Evolutionary conservation across 2,888 invertebrate genomes (phyloP), one percentile per base, ranked within the genome.

Genomic region (Arge pagana): DNA sequence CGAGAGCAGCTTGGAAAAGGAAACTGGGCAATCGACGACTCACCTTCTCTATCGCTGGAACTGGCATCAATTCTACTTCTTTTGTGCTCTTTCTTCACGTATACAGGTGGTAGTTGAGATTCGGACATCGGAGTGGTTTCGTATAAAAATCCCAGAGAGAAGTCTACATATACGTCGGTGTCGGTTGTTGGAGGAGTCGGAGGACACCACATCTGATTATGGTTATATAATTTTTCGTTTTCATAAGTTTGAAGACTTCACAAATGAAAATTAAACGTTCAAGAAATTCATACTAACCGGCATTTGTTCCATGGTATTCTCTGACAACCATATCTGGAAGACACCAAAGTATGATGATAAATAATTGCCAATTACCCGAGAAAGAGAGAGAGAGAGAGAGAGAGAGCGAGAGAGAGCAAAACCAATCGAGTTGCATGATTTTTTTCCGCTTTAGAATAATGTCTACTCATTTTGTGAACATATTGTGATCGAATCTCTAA

Each of bases 171-270:
- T 52, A 95, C 82, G 77, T 97, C 97, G 70, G 88, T 88, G 67
- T 95, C 95, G 74, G 92, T 91, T 74, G 90, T 88, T 8, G 97
- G 96, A 53, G 97, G 97, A 15, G 97, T 97, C 52, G 96, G 97
- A 49, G 97, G 97, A 63, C 92, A 88, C 96, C 97, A 98, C 83
- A 94, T 86, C 96, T 96, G 78, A 63, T 68, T 61, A 52, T 55
- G 51, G 42, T 43, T 57, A 43, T n/a, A n/a, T n/a, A n/a, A n/a
- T n/a, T n/a, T n/a, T n/a, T n/a, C n/a, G 50, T 41, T 30, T 41
- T 24, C 5, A 7, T 26, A 36, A 15, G 16, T 4, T 18, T 15
- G 13, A 52, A 33, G n/a, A 16, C 10, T 18, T 36, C 8, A n/a
- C 8, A 24, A 7, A 10, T 21, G n/a, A 16, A 30, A 35, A 8